Conservation (phyloP, 2,113 vertebrate genomes). For the Oncorhynchus clarkii region DNA sequence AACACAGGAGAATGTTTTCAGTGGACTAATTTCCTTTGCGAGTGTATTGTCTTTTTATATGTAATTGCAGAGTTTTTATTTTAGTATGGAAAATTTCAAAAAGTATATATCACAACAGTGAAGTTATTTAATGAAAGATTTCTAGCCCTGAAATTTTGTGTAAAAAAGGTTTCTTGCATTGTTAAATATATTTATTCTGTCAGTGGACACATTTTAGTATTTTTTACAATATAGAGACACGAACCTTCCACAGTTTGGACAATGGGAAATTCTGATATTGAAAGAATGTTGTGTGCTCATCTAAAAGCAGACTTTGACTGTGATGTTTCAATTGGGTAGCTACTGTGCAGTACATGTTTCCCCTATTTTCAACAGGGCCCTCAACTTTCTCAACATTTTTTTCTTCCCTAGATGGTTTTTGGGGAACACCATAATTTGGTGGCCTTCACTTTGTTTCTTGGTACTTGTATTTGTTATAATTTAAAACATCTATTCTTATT, state of each 20-base stretch:
- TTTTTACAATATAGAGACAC: slow-evolving; percentile 84
- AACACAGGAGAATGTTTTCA: slow-evolving; percentile 85
- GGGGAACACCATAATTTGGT: slow-evolving; percentile 38
- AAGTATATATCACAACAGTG: slow-evolving; percentile 86
- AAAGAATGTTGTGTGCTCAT: slow-evolving; percentile 46
- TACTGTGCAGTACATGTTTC: slow-evolving; percentile 50
- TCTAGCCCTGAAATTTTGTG: slow-evolving; percentile 92
- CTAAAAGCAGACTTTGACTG: slow-evolving; percentile 40
- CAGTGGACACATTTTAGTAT: slow-evolving; percentile 87
- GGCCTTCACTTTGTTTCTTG: slow-evolving; percentile 45
- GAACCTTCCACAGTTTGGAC: slow-evolving; percentile 77
- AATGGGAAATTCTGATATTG: slow-evolving; percentile 66
- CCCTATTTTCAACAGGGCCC: slow-evolving; percentile 34
- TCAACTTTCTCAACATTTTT: slow-evolving; percentile 8
- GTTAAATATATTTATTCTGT: slow-evolving; percentile 98
- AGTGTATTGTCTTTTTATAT: slow-evolving; percentile 93
- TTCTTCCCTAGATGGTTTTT: not conserved
- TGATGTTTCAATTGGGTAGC: slow-evolving; percentile 49
- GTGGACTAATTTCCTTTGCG: slow-evolving; percentile 92
- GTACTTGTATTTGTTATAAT: slow-evolving; percentile 23
- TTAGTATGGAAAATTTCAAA: slow-evolving; percentile 92
- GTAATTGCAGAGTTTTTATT: slow-evolving; percentile 99
- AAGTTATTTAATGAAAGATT: slow-evolving; percentile 91
- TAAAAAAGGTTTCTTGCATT: slow-evolving; percentile 92
- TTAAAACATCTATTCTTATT: slow-evolving; percentile 31